Percentiles rank a stretch among this genome's conserved stretches.
phyloP scores from a whole-genome alignment of 1,140 invertebrate species.

The Bicyclus anynana region DNA sequence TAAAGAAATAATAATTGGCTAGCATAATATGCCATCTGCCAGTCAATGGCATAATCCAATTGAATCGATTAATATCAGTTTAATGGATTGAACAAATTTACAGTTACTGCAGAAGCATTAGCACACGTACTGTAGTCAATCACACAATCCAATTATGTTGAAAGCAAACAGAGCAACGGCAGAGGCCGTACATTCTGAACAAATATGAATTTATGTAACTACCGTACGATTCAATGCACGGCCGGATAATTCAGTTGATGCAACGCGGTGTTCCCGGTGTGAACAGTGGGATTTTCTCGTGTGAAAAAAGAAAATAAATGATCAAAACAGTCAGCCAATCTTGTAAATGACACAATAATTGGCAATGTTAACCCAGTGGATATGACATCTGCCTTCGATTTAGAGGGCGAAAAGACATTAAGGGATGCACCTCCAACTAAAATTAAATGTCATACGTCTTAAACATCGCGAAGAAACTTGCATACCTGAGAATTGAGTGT shows the following conservation, averaged over 20 bases:
- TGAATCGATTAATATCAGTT: slow-evolving; percentile 7
- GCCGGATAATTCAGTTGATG: slow-evolving; percentile 26
- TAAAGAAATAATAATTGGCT: too few species aligned
- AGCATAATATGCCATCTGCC: background rate
- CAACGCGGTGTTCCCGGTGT: background rate
- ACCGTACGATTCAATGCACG: slow-evolving; percentile 31
- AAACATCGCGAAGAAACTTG: too few species aligned
- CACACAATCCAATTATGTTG: slow-evolving; percentile 53
- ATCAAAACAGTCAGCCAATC: too few species aligned
- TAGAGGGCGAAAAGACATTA: too few species aligned
- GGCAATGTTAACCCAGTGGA: too few species aligned
- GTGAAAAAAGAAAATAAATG: background rate
- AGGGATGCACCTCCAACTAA: too few species aligned
- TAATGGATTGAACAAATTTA: slow-evolving; percentile 17
- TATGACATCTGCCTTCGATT: too few species aligned
- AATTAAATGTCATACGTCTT: too few species aligned
- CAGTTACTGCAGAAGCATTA: slow-evolving; percentile 21
- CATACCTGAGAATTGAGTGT: too few species aligned
- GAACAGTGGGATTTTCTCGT: background rate
- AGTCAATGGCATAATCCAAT: background rate
- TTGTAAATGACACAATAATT: background rate
- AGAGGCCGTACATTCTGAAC: slow-evolving; percentile 25
- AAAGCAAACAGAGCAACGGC: slow-evolving; percentile 41
- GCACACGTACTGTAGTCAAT: slow-evolving; percentile 32
- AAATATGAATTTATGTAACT: slow-evolving; percentile 41